Evolutionary conservation across 2,113 vertebrate species (phyloP), one percentile per base, ranked within the genome.

Genomic region (Trematocara stigmaticum): DNA sequence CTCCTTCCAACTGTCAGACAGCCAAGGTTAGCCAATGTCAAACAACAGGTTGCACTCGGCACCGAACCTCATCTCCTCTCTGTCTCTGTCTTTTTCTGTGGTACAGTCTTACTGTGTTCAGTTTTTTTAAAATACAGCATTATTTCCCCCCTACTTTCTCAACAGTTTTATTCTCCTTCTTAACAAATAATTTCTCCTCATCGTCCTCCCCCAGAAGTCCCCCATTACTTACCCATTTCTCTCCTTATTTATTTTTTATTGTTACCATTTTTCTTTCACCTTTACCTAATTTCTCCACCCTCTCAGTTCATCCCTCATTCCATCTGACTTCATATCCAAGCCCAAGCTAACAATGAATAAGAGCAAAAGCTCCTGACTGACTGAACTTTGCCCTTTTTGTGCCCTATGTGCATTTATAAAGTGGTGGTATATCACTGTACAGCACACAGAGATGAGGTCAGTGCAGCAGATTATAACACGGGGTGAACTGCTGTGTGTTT

Each of bases 1-100:
- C 79, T 86, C 84, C 81, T 57, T 64, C 81, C 74, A 57, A 49
- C 85, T 83, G 87, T 79, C 82, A 83, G 83, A 86, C 93, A 88
- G 84, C 69, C 89, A 92, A 92, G 92, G 92, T 93, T 82, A 92
- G 59, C 51, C 90, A 93, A 93, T 87, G 93, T 92, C 88, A 90
- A 91, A 91, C 91, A 86, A 80, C 84, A 86, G 91, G 90, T 92
- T 88, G 89, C 88, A 84, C 80, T 71, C 82, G 20, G 71, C 85
- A 40, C 81, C 42, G 47, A 82, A 88, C 83, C 84, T 91, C 57
- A 88, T 93, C 85, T 87, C 61, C 52, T 76, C 42, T 90, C 57
- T 8, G 4, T 79, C 81, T 90, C 74, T 69, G 20, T 80, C 42
- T 84, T 61, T 69, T 82, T 79, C 5, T 71, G 78, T 55, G 10